phyloP scores from a whole-genome alignment of 2,888 invertebrate species.

The Scaptomyza flava region DNA sequence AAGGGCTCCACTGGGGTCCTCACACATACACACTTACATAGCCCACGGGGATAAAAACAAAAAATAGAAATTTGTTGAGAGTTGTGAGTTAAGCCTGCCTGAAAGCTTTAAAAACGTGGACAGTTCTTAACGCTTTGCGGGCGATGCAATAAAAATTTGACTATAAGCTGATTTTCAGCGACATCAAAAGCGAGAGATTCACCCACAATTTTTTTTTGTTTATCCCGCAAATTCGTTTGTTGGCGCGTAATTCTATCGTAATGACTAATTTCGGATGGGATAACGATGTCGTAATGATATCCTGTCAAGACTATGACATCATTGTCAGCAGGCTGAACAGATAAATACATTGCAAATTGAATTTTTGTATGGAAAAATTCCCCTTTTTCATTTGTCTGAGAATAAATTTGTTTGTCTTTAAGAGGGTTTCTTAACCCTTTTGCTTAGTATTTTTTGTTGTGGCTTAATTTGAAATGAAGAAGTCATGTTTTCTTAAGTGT shows the following conservation, averaged over 20 bases:
- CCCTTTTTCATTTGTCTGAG: conserved; percentile 13
- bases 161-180: conserved; percentile 51
- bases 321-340: conserved; percentile 34
- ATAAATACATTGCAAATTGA: conserved; percentile 34
- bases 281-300: conserved; percentile 61
- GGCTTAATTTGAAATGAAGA: conserved; percentile 32
- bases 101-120: conserved; percentile 57
- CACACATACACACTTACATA: conserved; percentile 5
- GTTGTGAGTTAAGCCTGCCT: conserved; percentile 37
- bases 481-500: conserved; percentile 74
- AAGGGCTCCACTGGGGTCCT: conserved; percentile 49
- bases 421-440: conserved; percentile 42
- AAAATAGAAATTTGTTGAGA: conserved; percentile 42
- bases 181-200: conserved; percentile 45
- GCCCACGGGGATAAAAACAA: conserved; percentile 22
- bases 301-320: conserved; percentile 59
- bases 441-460: conserved; percentile 11
- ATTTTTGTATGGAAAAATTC: conserved; percentile 7
- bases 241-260: conserved; percentile 31
- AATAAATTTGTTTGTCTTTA: conserved; percentile 22
- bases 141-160: conserved; percentile 40
- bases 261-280: conserved; percentile 55
- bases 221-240: conserved; percentile 42
- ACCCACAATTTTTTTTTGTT: conserved; percentile 12
- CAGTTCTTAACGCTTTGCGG: conserved; percentile 26